Conservation (phyloP, 1,140 invertebrate genomes). For the Wasmannia auropunctata region DNA sequence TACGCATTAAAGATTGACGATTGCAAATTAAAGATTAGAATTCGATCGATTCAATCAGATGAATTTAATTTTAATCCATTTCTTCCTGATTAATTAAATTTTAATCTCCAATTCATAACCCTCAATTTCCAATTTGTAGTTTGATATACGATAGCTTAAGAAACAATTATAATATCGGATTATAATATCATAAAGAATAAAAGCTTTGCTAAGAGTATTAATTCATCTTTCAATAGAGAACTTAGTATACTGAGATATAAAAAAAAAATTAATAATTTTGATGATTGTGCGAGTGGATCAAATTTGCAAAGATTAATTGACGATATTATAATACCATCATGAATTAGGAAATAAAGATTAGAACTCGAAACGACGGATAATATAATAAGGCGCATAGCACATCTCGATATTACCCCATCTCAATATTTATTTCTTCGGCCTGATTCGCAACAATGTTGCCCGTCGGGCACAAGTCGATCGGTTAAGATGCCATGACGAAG, state of each 20-base stretch:
- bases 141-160: too few relatives aligned
- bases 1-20: too few relatives aligned
- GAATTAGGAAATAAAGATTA: not conserved
- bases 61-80: too few relatives aligned
- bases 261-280: not conserved
- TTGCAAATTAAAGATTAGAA: too few relatives aligned
- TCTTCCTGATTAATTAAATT: too few relatives aligned
- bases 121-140: too few relatives aligned
- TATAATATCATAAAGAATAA: not conserved
- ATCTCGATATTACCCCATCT: slow-evolving; percentile 35
- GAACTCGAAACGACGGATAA: not conserved
- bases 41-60: too few relatives aligned
- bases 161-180: too few relatives aligned
- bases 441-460: slow-evolving; percentile 56
- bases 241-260: not conserved
- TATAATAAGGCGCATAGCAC: slow-evolving; percentile 3
- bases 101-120: too few relatives aligned
- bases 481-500: slow-evolving; percentile 64
- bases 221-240: not conserved
- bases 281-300: not conserved
- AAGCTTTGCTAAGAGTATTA: not conserved
- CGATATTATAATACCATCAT: not conserved
- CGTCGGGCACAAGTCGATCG: slow-evolving; percentile 55
- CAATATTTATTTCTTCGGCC: slow-evolving; percentile 53
- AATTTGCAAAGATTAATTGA: not conserved